phyloP scores from a whole-genome alignment of 2,113 vertebrate species.

The Peromyscus californicus region DNA sequence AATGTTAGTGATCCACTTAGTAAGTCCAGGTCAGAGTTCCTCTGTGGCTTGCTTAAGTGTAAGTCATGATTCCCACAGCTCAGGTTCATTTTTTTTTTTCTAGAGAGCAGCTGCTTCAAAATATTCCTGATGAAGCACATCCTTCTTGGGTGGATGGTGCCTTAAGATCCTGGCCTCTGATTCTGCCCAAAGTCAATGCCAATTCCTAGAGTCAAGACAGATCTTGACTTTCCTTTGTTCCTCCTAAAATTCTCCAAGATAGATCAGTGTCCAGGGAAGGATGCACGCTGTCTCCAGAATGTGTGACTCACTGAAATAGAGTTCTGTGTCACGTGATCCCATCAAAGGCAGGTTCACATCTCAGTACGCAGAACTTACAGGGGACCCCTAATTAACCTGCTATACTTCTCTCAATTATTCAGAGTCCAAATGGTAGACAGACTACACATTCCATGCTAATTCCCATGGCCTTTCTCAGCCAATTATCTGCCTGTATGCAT shows the following conservation, averaged over 20 bases:
- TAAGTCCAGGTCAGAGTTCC: background rate
- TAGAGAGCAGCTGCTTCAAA: background rate
- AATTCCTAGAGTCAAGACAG: background rate
- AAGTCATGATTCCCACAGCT: background rate
- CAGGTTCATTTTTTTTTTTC: background rate
- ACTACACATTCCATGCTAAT: background rate
- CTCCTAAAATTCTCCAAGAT: background rate
- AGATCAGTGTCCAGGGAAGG: background rate
- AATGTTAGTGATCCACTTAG: fast-evolving
- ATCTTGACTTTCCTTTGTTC: background rate
- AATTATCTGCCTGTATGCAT: background rate
- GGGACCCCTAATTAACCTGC: background rate
- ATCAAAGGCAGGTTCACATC: background rate
- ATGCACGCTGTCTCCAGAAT: background rate
- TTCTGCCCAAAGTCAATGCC: background rate
- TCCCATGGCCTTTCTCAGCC: background rate
- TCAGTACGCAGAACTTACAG: background rate
- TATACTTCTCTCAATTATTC: background rate
- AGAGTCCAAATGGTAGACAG: background rate
- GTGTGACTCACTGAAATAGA: background rate
- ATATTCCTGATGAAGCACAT: background rate
- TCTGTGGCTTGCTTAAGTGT: background rate
- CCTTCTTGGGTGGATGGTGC: background rate
- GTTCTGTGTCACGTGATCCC: no score
- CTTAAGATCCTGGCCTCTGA: background rate